phyloP scores from a whole-genome alignment of 1,140 invertebrate genomes.

The Ericerus pela region DNA sequence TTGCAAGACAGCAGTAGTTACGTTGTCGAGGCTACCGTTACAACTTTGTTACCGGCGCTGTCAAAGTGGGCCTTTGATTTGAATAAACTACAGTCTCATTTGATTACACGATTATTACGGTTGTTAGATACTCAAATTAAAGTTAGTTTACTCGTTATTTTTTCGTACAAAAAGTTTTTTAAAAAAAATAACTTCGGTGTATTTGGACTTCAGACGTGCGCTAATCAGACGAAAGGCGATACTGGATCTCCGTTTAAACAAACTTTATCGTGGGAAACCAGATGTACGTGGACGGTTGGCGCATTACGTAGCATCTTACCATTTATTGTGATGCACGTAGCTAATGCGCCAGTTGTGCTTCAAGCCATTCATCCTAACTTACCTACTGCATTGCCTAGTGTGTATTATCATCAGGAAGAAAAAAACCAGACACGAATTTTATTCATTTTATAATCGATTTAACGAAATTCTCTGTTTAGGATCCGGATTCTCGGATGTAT shows the following conservation, averaged over 20 bases:
- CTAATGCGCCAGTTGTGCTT: slow-evolving; percentile 29
- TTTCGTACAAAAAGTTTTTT: too few relatives aligned
- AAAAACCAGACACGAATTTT: too few relatives aligned
- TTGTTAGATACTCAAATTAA: slow-evolving; percentile 19
- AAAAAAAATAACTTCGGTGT: background rate
- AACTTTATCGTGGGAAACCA: slow-evolving; percentile 22
- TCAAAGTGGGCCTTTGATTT: slow-evolving; percentile 48
- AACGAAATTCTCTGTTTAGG: too few relatives aligned
- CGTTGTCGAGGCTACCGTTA: slow-evolving; percentile 35
- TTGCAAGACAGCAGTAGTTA: slow-evolving; percentile 37
- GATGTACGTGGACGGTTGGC: slow-evolving; percentile 22
- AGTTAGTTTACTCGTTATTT: slow-evolving; percentile 14
- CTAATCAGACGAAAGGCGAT: slow-evolving; percentile 16
- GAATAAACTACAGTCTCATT: slow-evolving; percentile 34
- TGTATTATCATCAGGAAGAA: too few relatives aligned
- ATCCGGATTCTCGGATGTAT: slow-evolving; percentile 32
- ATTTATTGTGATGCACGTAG: slow-evolving; percentile 35
- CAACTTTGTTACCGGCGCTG: slow-evolving; percentile 38
- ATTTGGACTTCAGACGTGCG: background rate
- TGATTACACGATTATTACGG: slow-evolving; percentile 27
- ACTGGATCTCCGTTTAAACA: slow-evolving; percentile 24
- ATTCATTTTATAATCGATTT: too few relatives aligned
- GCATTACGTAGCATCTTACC: slow-evolving; percentile 37
- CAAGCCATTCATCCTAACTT: slow-evolving; percentile 23
- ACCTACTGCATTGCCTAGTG: slow-evolving; percentile 26